These are phyloP conservation scores for Fulica atra DNA, from an alignment of 2,113 vertebrate species.

Conservation along the genomic window DNA sequence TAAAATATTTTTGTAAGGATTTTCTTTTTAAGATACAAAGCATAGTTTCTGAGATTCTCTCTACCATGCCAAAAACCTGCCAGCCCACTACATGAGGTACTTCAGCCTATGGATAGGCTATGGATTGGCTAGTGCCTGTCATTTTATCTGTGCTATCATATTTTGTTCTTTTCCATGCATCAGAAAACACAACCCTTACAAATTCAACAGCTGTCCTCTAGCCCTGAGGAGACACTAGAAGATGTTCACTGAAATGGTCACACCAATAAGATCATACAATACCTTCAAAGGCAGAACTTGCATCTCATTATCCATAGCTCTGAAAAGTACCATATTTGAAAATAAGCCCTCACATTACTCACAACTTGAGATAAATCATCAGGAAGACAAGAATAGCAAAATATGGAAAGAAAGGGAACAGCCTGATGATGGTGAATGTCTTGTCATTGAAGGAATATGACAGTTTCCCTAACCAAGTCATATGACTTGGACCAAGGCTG, in stretches of 20 bases:
- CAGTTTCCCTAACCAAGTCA: not conserved
- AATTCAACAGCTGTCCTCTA: not conserved
- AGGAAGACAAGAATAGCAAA: not conserved
- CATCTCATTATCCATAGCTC: not conserved
- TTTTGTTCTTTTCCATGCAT: not conserved
- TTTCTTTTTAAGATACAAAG: not conserved
- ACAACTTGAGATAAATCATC: not conserved
- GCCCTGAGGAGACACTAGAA: not conserved
- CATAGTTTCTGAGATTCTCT: not conserved
- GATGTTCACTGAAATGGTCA: not conserved
- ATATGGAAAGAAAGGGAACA: not conserved
- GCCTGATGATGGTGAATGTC: not conserved
- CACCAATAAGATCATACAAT: not conserved
- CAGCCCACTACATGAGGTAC: not conserved
- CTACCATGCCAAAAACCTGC: not conserved
- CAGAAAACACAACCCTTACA: not conserved
- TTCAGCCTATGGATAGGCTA: fast-evolving
- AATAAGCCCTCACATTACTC: not conserved
- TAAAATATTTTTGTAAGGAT: not conserved
- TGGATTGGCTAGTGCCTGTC: not conserved
- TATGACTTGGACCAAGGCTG: not conserved
- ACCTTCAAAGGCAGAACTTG: not conserved
- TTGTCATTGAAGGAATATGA: not conserved
- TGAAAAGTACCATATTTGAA: not conserved
- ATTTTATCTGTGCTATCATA: not conserved